Evolutionary conservation across 2,113 vertebrate species (phyloP).

Genomic region (Siniperca knerii): DNA sequence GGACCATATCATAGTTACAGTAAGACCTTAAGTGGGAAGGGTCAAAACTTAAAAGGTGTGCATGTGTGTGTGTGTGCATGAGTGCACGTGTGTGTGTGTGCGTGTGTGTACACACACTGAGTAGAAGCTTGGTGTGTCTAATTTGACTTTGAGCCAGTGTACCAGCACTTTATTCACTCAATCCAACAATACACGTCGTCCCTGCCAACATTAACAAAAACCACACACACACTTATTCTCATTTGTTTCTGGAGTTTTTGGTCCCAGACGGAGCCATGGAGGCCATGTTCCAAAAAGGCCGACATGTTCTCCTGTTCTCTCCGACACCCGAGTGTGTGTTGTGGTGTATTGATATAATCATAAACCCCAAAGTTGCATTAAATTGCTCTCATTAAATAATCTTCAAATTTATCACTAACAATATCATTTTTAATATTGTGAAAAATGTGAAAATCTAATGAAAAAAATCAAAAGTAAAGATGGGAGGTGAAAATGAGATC

Average conservation of each 20-base stretch:
- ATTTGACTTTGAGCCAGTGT: neutral
- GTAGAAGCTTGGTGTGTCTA: no score
- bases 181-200: constrained; percentile 4
- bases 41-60: neutral
- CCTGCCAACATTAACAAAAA: constrained; percentile 12
- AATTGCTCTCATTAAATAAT: no score
- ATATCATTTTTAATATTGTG: no score
- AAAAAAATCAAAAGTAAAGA: no score
- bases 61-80: neutral
- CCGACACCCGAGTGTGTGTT: no score
- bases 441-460: no score
- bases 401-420: no score
- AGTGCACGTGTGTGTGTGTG: neutral
- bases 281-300: neutral
- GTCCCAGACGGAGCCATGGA: no score
- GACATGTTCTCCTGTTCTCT: neutral
- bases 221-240: neutral
- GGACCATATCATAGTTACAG: neutral
- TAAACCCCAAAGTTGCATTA: no score
- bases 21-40: neutral
- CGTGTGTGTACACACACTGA: neutral
- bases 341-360: no score
- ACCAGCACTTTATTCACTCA: constrained; percentile 1
- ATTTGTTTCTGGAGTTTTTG: neutral
- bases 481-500: no score